Evolutionary conservation across 1,140 invertebrate species (phyloP), one percentile per base, ranked within the genome.

Genomic region (Batillaria attramentaria): DNA sequence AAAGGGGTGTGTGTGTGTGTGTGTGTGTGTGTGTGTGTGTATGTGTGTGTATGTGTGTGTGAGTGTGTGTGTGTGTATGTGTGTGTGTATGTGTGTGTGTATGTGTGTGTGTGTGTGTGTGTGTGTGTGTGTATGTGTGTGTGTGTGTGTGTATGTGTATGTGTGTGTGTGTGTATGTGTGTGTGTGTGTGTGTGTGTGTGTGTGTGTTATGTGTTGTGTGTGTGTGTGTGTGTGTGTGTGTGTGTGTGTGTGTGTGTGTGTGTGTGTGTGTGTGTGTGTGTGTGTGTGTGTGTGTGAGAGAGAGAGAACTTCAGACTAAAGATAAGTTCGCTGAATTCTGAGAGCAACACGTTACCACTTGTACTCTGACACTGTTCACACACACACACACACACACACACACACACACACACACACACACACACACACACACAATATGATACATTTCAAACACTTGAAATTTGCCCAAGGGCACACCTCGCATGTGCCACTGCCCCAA

Each of bases 61-160:
- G 57, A n/a, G 57, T 62, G 57, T 62, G 57, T 62, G 57, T 62
- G 57, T 62, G 57, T 62, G n/a, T n/a, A 28, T 62, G 57, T 62
- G 57, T 62, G 57, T 62, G 57, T 62, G 57, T 62, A 28, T 62
- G 57, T 62, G 57, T 62, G 57, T 16, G 57, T 16, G 57, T 16
- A 28, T 16, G 57, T 16, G 28, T 16, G 57, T 16, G 57, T 16
- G 13, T 62, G 57, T 28, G 57, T 13, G 13, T 62, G 57, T 62
- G 57, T 62, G 57, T 62, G 57, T 28, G 57, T 62, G 57, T 62
- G n/a, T 28, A 28, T 62, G n/a, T 62, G 57, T 28, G 57, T 60
- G 20, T 60, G 5, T 60, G 54, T 5, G 20, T 60, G 54, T 20
- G 54, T 20, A 3, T 60, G 20, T 6, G 54, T 20, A 28, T 20